phyloP scores from a whole-genome alignment of 2,797 vertebrate species.

The Chelmon rostratus region DNA sequence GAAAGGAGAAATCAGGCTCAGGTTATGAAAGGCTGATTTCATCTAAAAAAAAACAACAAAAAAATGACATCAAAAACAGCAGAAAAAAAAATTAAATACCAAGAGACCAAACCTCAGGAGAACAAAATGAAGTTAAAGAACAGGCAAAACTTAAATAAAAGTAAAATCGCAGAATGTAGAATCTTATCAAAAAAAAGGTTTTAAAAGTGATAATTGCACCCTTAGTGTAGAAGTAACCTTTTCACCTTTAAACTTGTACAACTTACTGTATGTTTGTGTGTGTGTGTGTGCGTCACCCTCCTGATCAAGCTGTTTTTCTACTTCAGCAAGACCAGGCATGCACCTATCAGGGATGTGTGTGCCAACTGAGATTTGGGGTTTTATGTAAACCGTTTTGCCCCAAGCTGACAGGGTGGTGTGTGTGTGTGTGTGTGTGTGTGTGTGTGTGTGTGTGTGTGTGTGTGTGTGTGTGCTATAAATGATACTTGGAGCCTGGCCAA shows the following conservation, averaged over 20 bases:
- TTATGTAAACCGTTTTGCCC: conserved; percentile 73
- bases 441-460: conserved; percentile 7
- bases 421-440: conserved; percentile 10
- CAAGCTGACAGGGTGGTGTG: conserved; percentile 45
- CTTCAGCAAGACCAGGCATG: conserved; percentile 64
- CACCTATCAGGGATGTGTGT: conserved; percentile 43
- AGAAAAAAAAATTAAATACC: background rate
- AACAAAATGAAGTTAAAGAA: background rate
- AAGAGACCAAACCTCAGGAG: background rate
- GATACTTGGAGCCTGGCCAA: conserved; percentile 48
- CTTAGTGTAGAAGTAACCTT: background rate
- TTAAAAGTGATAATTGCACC: background rate
- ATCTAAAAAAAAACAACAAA: background rate
- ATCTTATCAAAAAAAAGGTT: background rate
- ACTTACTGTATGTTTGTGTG: conserved; percentile 12
- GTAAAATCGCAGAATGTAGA: background rate
- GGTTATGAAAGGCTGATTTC: background rate
- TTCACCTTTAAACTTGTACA: no score
- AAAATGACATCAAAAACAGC: background rate
- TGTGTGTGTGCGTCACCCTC: conserved; percentile 1
- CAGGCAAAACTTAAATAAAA: background rate
- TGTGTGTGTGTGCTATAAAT: conserved; percentile 34
- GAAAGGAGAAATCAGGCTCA: background rate
- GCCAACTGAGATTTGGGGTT: conserved; percentile 67
- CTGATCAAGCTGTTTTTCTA: conserved; percentile 56